Conservation (phyloP, 2,888 invertebrate species). For the Sarcophaga subvicina region DNA sequence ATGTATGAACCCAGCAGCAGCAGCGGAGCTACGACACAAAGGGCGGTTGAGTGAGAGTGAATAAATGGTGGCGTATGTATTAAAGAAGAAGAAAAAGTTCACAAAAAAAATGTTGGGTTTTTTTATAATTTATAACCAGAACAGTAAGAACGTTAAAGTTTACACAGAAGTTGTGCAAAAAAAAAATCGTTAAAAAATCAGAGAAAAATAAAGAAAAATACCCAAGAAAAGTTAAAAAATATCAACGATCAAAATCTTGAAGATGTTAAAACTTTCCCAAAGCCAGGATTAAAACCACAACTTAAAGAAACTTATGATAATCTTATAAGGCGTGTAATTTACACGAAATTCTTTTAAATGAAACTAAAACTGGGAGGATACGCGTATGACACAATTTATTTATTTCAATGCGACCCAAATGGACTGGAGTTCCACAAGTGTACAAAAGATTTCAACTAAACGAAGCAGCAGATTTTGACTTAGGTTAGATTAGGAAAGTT, state of each 20-base stretch:
- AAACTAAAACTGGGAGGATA: too few species aligned
- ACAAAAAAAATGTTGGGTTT: neutral
- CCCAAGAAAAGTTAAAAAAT: slow-evolving; percentile 9
- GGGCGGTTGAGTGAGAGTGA: slow-evolving; percentile 3
- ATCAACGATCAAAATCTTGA: slow-evolving; percentile 6
- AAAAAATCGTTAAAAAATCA: neutral
- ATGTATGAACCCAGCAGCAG: slow-evolving; percentile 32
- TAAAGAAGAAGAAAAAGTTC: neutral
- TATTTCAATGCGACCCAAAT: too few species aligned
- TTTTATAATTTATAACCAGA: neutral
- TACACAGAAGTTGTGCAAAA: slow-evolving; percentile 30
- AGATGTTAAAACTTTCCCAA: slow-evolving; percentile 25
- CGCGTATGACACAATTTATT: too few species aligned
- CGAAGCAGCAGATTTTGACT: too few species aligned
- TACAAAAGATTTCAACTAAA: too few species aligned
- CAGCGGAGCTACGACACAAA: neutral
- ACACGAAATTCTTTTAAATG: too few species aligned
- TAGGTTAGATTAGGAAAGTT: too few species aligned
- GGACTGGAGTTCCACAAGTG: too few species aligned
- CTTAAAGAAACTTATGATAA: too few species aligned
- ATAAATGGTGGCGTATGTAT: neutral
- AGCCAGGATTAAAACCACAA: too few species aligned
- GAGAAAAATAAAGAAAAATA: neutral
- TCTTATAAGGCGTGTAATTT: too few species aligned
- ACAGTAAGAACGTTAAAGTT: slow-evolving; percentile 26